These are phyloP conservation scores for Microtus oregoni DNA, from an alignment of 2,113 vertebrate species.

Conservation along the genomic window DNA sequence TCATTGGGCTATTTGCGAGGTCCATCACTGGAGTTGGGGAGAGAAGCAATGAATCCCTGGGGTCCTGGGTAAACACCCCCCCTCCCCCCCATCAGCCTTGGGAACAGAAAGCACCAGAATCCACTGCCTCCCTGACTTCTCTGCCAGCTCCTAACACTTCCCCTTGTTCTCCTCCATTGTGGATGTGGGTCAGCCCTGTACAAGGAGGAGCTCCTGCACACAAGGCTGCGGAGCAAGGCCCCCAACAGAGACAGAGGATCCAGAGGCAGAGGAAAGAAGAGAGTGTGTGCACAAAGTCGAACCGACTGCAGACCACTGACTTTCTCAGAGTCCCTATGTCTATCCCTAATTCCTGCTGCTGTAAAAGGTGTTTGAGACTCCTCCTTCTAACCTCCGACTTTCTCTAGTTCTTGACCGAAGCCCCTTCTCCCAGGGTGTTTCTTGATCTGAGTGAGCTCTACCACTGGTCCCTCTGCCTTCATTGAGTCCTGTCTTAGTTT, in stretches of 20 bases:
- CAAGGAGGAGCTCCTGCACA: neutral
- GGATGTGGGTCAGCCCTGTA: neutral
- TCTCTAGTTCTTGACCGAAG: neutral
- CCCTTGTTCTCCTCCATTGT: neutral
- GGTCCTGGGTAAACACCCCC: neutral
- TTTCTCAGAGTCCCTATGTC: neutral
- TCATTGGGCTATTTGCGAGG: neutral
- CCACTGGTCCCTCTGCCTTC: neutral
- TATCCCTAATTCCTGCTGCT: neutral
- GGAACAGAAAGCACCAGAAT: neutral
- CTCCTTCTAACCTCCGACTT: neutral
- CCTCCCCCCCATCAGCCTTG: neutral
- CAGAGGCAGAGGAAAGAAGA: fast-evolving
- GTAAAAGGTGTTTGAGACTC: too few species aligned
- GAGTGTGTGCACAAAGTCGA: neutral
- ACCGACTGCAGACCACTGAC: neutral
- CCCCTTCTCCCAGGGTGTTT: neutral
- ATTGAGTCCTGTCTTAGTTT: neutral
- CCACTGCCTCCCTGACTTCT: neutral
- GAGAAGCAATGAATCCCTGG: neutral
- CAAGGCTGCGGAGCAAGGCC: neutral
- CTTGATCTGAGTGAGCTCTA: neutral
- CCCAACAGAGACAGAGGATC: neutral
- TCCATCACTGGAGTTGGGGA: neutral
- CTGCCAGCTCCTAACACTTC: neutral